Conservation (phyloP, 2,888 invertebrate genomes). For the Dolomedes plantarius region DNA sequence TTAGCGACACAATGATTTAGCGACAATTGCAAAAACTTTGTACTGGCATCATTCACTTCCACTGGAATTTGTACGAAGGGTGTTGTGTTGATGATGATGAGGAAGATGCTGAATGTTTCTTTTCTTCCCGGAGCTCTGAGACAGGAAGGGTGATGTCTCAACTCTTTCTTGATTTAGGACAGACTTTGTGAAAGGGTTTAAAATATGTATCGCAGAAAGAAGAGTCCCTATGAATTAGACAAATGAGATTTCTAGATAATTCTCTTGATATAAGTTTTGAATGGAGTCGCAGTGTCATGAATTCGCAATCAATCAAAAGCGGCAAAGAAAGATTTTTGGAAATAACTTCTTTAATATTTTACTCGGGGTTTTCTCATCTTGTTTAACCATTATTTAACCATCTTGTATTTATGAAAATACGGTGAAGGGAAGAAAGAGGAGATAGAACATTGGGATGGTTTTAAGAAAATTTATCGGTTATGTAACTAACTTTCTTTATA, state of each 20-base stretch:
- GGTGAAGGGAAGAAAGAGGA: no score
- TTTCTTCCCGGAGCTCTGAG: background rate
- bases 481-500: no score
- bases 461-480: no score
- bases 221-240: background rate
- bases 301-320: no score
- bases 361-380: no score
- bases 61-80: background rate
- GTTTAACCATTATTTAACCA: no score
- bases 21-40: constrained; percentile 48
- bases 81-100: background rate
- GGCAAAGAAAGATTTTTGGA: no score
- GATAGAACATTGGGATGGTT: no score
- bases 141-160: background rate
- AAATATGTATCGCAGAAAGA: background rate
- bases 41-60: constrained; percentile 19
- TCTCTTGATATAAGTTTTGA: background rate
- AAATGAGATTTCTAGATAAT: background rate
- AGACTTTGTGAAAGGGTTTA: background rate
- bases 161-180: background rate
- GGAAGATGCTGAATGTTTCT: background rate
- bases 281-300: background rate
- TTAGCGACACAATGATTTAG: constrained; percentile 53
- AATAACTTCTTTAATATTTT: no score
- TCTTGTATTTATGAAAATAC: no score